Percentiles rank a stretch among this genome's conserved stretches.
Conservation (phyloP, 37 sponge, comb jelly and placozoan genomes). For the Geodia barretti region DNA sequence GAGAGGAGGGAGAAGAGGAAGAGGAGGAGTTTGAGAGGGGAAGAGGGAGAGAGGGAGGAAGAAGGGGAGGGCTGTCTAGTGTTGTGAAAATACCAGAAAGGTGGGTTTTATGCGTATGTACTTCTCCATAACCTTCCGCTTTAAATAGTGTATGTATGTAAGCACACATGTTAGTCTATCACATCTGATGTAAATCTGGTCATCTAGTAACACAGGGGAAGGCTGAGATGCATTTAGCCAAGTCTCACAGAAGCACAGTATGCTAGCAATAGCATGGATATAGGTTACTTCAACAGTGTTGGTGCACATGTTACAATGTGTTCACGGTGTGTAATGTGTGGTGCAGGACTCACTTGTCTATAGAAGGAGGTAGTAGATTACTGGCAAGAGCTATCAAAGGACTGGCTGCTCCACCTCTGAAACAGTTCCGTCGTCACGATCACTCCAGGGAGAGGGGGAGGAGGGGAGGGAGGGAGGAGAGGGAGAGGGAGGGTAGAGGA, state of each 20-base stretch:
- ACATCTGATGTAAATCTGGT: background rate
- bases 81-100: conserved; percentile 45
- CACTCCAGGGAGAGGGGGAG: background rate
- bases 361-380: conserved; percentile 36
- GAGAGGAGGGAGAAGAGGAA: background rate
- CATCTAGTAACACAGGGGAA: too few relatives aligned
- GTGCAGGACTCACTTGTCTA: conserved; percentile 10
- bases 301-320: background rate
- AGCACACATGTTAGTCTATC: too few relatives aligned
- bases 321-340: too few relatives aligned
- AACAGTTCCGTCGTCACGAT: background rate
- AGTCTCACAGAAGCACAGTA: too few relatives aligned
- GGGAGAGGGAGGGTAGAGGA: background rate
- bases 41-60: background rate
- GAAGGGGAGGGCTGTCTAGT: conserved; percentile 24
- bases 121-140: background rate
- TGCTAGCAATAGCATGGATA: background rate
- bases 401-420: too few relatives aligned
- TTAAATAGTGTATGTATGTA: background rate
- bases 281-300: background rate
- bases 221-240: too few relatives aligned
- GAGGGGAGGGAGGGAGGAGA: background rate
- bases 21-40: conserved; percentile 6
- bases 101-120: conserved; percentile 2
- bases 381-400: conserved; percentile 50